phyloP scores from a whole-genome alignment of 2,113 vertebrate genomes.

The Thalassarche chlororhynchos region DNA sequence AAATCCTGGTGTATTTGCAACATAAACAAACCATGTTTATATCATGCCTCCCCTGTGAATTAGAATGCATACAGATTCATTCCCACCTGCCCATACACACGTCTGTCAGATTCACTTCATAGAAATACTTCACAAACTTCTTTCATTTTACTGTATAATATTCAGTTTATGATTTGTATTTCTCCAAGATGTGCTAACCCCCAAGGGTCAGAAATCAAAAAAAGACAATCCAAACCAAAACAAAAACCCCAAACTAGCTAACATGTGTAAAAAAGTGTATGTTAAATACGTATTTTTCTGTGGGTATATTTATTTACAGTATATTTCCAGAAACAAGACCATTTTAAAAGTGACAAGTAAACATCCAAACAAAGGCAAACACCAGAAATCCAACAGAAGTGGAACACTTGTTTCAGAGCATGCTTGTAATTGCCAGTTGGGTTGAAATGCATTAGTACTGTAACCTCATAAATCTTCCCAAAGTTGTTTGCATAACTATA shows the following conservation, averaged over 20 bases:
- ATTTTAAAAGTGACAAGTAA: not conserved
- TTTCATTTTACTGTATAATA: not conserved
- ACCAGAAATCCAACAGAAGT: not conserved
- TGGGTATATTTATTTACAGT: not conserved
- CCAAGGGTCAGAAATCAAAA: not conserved
- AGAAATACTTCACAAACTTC: not conserved
- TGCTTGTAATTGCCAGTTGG: not conserved
- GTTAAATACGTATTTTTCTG: not conserved
- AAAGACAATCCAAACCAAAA: not conserved
- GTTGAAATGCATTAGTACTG: not conserved
- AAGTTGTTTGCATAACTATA: not conserved
- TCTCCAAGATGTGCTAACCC: not conserved
- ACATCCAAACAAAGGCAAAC: not conserved
- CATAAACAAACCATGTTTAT: not conserved
- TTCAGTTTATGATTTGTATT: not conserved
- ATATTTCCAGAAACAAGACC: not conserved
- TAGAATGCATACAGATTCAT: not conserved
- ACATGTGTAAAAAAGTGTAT: not conserved
- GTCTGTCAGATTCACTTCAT: not conserved
- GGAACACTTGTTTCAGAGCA: not conserved
- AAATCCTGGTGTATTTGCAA: not conserved
- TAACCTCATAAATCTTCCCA: not conserved
- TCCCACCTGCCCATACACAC: not conserved
- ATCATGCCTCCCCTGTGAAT: not conserved
- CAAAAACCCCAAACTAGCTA: not conserved